Evolutionary conservation across 92 coral and sea anemone species (phyloP).

Genomic region (Zoanthus gigantus): DNA sequence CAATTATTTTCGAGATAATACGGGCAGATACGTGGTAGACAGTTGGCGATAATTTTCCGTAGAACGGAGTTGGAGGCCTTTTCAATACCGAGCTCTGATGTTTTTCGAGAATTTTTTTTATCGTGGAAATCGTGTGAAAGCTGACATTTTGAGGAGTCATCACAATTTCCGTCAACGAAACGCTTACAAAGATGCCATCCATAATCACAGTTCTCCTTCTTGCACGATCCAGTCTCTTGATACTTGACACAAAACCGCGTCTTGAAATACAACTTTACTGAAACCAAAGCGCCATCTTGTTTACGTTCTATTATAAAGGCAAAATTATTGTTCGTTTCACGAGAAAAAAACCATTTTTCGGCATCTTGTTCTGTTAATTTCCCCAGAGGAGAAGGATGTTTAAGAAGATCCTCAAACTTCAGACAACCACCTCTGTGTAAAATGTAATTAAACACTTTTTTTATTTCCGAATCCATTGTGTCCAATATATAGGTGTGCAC

Average conservation of each 20-base stretch:
- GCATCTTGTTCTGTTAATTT: slow-evolving; percentile 47
- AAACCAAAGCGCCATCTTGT: slow-evolving; percentile 18
- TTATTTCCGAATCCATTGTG: slow-evolving; percentile 39
- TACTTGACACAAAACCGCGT: slow-evolving; percentile 66
- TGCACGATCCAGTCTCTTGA: slow-evolving; percentile 52
- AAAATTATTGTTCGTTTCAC: slow-evolving; percentile 41
- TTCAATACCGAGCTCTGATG: slow-evolving; percentile 43
- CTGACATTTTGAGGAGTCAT: slow-evolving; percentile 24
- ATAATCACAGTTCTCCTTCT: neutral
- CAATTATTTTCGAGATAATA: slow-evolving; percentile 41
- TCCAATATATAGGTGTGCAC: neutral
- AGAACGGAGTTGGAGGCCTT: slow-evolving; percentile 1
- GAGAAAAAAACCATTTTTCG: slow-evolving; percentile 58
- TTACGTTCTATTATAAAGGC: slow-evolving; percentile 22
- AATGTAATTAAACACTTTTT: slow-evolving; percentile 72
- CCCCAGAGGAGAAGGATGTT: slow-evolving; percentile 74
- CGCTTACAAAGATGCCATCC: slow-evolving; percentile 60
- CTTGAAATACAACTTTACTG: slow-evolving; percentile 46
- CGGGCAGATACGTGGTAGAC: slow-evolving; percentile 58
- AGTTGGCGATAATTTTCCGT: slow-evolving; percentile 30
- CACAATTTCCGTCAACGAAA: slow-evolving; percentile 50
- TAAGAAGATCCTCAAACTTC: slow-evolving; percentile 51
- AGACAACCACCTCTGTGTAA: slow-evolving; percentile 65
- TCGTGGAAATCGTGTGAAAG: slow-evolving; percentile 53
- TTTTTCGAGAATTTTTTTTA: slow-evolving; percentile 33